A percentile compares a stretch with the other conserved stretches of the same genome.
Evolutionary conservation across 2,113 vertebrate species (phyloP).

Genomic region (Heterochromis multidens): DNA sequence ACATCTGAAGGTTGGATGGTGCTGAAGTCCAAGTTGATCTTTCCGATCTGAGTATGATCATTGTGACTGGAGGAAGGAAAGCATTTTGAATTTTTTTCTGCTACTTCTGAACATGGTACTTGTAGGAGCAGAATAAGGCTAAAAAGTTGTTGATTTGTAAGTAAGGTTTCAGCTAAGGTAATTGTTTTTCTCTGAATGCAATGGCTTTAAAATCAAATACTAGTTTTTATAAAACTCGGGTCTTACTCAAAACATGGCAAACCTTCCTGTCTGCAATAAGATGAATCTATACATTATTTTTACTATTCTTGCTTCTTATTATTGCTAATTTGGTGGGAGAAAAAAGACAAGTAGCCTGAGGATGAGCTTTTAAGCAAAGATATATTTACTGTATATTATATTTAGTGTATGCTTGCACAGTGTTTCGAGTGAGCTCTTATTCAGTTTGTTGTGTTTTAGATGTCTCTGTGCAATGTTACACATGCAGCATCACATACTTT

Average conservation of each 20-base stretch:
- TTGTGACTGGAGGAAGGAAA: not conserved
- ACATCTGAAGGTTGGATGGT: too few relatives aligned
- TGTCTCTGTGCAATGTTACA: not conserved
- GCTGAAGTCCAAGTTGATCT: too few relatives aligned
- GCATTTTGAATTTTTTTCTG: too few relatives aligned
- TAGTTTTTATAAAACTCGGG: not conserved
- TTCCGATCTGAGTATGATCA: not conserved
- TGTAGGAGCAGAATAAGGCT: not conserved
- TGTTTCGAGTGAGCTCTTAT: too few relatives aligned
- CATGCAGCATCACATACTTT: not conserved
- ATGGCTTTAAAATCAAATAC: not conserved
- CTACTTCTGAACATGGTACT: not conserved
- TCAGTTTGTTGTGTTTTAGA: not conserved
- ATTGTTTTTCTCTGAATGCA: not conserved
- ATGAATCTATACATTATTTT: not conserved
- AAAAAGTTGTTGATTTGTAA: not conserved
- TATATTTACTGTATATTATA: not conserved
- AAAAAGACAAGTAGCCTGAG: not conserved
- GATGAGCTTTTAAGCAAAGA: not conserved
- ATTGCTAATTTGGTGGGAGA: not conserved
- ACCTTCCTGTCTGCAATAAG: not conserved
- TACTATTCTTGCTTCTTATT: not conserved
- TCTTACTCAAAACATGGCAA: not conserved
- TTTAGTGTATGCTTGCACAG: not conserved
- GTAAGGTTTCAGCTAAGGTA: too few relatives aligned